Evolutionary conservation across 35 echinoderm and acorn worm genomes (phyloP), one percentile per base, ranked within the genome.

Genomic region (Patiria miniata): DNA sequence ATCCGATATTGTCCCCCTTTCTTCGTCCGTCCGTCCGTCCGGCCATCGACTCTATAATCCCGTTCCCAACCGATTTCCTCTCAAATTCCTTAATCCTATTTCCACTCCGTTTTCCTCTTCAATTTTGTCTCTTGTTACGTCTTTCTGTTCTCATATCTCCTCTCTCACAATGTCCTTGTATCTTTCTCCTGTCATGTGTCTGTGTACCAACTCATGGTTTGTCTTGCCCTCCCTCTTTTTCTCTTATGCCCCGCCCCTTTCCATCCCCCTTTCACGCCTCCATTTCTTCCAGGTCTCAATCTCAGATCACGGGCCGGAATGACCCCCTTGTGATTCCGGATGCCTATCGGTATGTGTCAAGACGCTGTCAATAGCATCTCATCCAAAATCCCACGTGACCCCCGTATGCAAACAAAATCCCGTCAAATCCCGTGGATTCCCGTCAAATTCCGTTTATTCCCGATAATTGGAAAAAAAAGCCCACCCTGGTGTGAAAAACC

Each of bases 261-360:
- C 42, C 42, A n/a, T 47, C 42, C 12, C 42, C 42, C 12, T 47
- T 47, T 47, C 42, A 12, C 26, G 26, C 34, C 65, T 73, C 19
- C 29, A 30, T 73, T 73, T 73, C 65, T 73, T 73, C 65, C 65
- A 73, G 65, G 65, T 73, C 14, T 32, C 65, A 73, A 34, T 47
- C 42, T 47, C 65, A 73, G 29, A n/a, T n/a, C n/a, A 26, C 65
- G 23, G 29, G 65, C 65, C 65, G 65, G 65, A 73, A 36, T 34
- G 65, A 73, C 65, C 65, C 65, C 26, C 65, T 73, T 73, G 26
- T 22, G 23, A 34, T 73, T 32, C 26, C 65, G 14, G 65, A 73
- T 32, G 65, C 65, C 65, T 73, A 73, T 73, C 65, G 65, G 65
- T 73, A 73, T 73, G 65, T 73, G 65, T 73, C 65, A 32, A 32